phyloP scores from a whole-genome alignment of 2,888 invertebrate species.

The Tinea semifulvella region DNA sequence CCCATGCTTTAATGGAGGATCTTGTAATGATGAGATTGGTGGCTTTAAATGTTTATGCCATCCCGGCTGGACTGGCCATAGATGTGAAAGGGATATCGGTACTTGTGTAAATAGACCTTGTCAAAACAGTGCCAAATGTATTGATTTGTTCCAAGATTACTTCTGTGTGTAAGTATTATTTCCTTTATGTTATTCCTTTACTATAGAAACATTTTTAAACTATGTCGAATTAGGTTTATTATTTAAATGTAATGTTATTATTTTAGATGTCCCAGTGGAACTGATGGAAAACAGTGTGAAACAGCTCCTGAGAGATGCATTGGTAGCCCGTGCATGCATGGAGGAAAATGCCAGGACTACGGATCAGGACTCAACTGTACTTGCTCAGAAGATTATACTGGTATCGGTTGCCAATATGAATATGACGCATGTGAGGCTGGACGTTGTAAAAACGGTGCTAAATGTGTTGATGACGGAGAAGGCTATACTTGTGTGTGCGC shows the following conservation, averaged over 20 bases:
- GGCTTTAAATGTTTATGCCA: constrained; percentile 84
- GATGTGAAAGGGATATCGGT: constrained; percentile 88
- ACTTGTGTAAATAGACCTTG: constrained; percentile 88
- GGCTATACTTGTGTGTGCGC: constrained; percentile 89
- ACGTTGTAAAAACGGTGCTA: constrained; percentile 93
- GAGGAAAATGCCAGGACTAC: constrained; percentile 94
- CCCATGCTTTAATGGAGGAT: constrained; percentile 90
- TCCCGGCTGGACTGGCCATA: constrained; percentile 86
- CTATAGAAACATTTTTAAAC: background rate
- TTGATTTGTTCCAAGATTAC: constrained; percentile 89
- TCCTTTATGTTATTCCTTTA: constrained; percentile 12
- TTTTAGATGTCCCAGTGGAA: constrained; percentile 87
- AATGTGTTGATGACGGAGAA: constrained; percentile 85
- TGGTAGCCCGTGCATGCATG: constrained; percentile 95
- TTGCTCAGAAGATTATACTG: constrained; percentile 85
- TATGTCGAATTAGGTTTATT: constrained; percentile 7
- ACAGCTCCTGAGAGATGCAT: constrained; percentile 95
- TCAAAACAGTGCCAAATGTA: constrained; percentile 91
- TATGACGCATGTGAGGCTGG: constrained; percentile 91
- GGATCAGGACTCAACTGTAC: constrained; percentile 95
- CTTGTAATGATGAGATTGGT: constrained; percentile 86
- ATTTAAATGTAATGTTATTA: constrained; percentile 11
- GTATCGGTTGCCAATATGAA: constrained; percentile 93
- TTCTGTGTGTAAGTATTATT: constrained; percentile 83
- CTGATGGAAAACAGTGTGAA: constrained; percentile 96